Evolutionary conservation across 2,888 invertebrate genomes (phyloP).

Genomic region (Isoperla grammatica): DNA sequence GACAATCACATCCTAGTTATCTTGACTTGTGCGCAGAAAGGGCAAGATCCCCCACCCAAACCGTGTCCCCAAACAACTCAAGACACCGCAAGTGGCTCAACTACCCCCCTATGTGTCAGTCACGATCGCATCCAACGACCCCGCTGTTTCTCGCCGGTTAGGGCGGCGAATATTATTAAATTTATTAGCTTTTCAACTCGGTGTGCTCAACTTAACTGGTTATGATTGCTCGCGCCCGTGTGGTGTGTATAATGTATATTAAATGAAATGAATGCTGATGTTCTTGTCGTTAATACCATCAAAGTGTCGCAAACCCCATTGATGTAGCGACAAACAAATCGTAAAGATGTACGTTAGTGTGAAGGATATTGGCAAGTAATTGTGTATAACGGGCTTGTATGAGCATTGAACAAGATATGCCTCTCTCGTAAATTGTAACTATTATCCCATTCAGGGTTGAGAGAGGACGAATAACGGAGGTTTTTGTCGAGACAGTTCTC

Average conservation of each 20-base stretch:
- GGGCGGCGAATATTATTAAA: constrained; percentile 1
- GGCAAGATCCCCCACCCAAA: not conserved
- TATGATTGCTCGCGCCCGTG: not conserved
- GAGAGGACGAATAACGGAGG: too few species aligned
- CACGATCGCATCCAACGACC: not conserved
- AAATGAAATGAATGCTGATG: too few species aligned
- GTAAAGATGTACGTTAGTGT: too few species aligned
- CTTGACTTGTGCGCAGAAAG: not conserved
- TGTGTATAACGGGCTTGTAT: constrained; percentile 1
- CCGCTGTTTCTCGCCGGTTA: not conserved
- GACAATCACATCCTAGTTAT: too few species aligned
- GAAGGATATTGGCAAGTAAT: constrained; percentile 6
- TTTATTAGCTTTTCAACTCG: not conserved
- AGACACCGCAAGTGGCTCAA: too few species aligned
- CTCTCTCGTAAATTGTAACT: constrained; percentile 12
- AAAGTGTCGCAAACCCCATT: too few species aligned
- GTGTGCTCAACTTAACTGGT: not conserved
- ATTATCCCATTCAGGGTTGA: constrained; percentile 16
- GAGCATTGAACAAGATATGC: not conserved
- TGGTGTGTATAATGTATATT: too few species aligned
- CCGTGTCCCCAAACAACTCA: not conserved
- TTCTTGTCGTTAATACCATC: too few species aligned
- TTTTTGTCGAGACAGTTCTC: too few species aligned
- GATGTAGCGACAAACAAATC: too few species aligned
- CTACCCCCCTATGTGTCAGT: too few species aligned